phyloP scores from a whole-genome alignment of 2,888 invertebrate genomes.

The Nomada lathburiana region DNA sequence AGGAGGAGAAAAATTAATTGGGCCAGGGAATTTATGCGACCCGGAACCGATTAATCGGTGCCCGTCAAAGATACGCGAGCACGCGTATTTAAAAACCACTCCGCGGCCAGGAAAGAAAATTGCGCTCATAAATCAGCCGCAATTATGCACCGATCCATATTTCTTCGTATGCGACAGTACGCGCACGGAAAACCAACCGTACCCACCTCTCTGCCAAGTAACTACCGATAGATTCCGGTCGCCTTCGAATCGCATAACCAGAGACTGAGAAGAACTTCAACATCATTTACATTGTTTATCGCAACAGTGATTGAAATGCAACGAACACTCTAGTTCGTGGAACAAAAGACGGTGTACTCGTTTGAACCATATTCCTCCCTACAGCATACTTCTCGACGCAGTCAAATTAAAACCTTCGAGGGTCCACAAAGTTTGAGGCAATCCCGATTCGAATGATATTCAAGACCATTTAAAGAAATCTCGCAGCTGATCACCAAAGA shows the following conservation, averaged over 20 bases:
- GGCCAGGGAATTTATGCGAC: neutral
- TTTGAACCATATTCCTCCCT: neutral
- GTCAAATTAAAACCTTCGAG: too few relatives aligned
- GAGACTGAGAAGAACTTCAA: neutral
- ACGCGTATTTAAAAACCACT: constrained; percentile 36
- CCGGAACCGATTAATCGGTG: constrained; percentile 34
- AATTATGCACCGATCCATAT: constrained; percentile 47
- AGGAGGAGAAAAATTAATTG: constrained; percentile 6
- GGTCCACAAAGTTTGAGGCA: neutral
- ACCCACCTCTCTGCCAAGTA: neutral
- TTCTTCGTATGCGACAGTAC: constrained; percentile 21
- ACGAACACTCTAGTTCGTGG: neutral
- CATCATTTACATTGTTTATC: neutral
- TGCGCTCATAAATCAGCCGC: constrained; percentile 41
- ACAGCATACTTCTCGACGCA: neutral
- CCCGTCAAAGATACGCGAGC: neutral
- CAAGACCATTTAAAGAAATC: neutral
- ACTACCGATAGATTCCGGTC: neutral
- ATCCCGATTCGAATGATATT: constrained; percentile 17
- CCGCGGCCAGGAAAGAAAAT: constrained; percentile 14
- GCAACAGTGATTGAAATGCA: neutral
- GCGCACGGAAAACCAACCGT: constrained; percentile 18
- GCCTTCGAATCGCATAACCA: neutral
- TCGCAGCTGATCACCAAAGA: neutral
- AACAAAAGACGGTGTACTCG: too few relatives aligned